Percentiles rank a stretch among this genome's conserved stretches.
Conservation (phyloP, 1,140 invertebrate species). For the Steinernema feltiae region DNA sequence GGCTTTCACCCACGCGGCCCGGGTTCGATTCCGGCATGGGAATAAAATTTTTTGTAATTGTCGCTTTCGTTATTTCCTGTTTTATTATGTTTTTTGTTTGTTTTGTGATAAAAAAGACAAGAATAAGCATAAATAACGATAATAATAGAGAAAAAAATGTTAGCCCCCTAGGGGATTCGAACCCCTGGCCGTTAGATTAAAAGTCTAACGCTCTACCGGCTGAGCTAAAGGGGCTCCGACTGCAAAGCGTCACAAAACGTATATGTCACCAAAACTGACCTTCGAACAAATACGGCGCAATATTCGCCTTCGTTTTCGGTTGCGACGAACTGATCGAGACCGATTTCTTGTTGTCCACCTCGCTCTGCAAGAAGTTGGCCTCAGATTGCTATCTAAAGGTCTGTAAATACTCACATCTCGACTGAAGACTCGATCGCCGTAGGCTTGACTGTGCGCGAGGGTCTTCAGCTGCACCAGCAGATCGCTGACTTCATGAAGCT, state of each 20-base stretch:
- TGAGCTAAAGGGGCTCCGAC: background rate
- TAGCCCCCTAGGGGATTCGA: background rate
- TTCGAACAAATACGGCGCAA: constrained; percentile 37
- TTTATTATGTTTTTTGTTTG: too few species aligned
- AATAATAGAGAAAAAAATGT: background rate
- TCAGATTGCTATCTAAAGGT: too few species aligned
- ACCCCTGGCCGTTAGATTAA: background rate
- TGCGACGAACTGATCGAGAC: constrained; percentile 31
- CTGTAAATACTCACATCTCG: constrained; percentile 27
- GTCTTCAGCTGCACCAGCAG: constrained; percentile 32
- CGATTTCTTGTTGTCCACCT: constrained; percentile 23
- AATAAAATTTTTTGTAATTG: too few species aligned
- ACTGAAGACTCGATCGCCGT: constrained; percentile 25
- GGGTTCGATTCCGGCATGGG: constrained; percentile 80
- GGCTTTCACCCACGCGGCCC: constrained; percentile 76
- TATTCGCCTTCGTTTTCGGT: constrained; percentile 15
- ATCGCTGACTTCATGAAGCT: constrained; percentile 27
- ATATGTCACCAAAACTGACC: constrained; percentile 13
- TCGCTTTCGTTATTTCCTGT: too few species aligned
- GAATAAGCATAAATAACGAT: background rate
- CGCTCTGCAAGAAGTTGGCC: constrained; percentile 26
- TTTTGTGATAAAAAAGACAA: background rate
- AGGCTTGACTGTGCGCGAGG: constrained; percentile 25
- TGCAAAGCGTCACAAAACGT: background rate
- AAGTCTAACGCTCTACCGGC: background rate